A percentile compares a stretch with the other conserved stretches of the same genome.
These are phyloP conservation scores for Cheiracanthium punctorium DNA, from an alignment of 2,888 invertebrate species.

Conservation along the genomic window DNA sequence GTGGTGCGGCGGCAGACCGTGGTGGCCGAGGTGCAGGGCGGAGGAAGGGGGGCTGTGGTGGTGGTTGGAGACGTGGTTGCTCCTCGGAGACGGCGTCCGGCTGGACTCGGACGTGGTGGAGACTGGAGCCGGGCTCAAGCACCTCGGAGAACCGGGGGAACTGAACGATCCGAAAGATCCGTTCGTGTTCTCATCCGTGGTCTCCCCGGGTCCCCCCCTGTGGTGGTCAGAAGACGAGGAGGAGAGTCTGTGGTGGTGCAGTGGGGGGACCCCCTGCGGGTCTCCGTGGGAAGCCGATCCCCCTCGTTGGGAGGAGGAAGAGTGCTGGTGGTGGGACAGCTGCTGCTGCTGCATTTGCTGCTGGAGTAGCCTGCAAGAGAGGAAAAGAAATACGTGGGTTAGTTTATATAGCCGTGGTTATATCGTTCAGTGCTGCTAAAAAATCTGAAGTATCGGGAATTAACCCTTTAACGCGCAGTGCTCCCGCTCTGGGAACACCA, in stretches of 20 bases:
- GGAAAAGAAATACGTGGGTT: neutral
- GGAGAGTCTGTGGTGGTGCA: conserved; percentile 63
- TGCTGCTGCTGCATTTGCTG: conserved; percentile 72
- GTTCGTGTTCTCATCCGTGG: conserved; percentile 70
- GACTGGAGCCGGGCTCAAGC: conserved; percentile 71
- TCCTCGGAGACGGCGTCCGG: conserved; percentile 64
- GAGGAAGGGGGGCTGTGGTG: conserved; percentile 32
- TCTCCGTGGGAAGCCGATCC: conserved; percentile 22
- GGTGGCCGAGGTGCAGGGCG: conserved; percentile 34
- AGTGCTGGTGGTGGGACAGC: conserved; percentile 51
- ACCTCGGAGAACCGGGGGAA: conserved; percentile 51
- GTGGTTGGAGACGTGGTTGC: conserved; percentile 6
- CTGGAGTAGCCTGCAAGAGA: conserved; percentile 64
- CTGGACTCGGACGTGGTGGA: conserved; percentile 71
- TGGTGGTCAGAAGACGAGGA: conserved; percentile 51
- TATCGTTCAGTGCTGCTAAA: too few relatives aligned
- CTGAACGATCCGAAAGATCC: conserved; percentile 61
- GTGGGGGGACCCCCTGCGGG: conserved; percentile 23
- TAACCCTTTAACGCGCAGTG: too few relatives aligned
- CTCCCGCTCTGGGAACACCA: too few relatives aligned
- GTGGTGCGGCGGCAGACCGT: neutral
- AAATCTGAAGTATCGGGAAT: too few relatives aligned
- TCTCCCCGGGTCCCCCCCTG: conserved; percentile 58
- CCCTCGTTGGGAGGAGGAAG: conserved; percentile 26
- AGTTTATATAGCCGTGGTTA: too few relatives aligned